Percentiles rank a stretch among this genome's conserved stretches.
Conservation (phyloP, 2,113 vertebrate species). For the Fulmarus glacialis region DNA sequence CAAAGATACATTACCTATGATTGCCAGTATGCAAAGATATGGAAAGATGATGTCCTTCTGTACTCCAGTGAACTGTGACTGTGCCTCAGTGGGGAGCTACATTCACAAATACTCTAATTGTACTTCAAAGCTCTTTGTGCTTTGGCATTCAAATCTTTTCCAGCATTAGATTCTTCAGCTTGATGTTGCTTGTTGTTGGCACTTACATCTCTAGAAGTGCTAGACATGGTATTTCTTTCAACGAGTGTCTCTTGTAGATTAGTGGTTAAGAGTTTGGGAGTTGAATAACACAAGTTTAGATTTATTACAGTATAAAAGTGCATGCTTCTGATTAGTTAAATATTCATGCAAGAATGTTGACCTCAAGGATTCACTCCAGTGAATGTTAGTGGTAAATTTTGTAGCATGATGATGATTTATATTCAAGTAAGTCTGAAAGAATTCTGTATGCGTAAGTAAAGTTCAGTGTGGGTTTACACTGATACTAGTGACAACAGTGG, state of each 20-base stretch:
- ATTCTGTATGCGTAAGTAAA: neutral
- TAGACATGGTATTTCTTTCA: neutral
- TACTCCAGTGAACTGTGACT: neutral
- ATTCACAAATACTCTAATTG: neutral
- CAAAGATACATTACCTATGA: neutral
- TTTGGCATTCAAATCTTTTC: neutral
- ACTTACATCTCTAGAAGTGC: neutral
- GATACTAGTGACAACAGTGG: neutral
- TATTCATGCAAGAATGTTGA: neutral
- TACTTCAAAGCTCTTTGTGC: neutral
- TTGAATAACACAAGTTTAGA: neutral
- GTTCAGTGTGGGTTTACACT: neutral
- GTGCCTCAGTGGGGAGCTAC: neutral
- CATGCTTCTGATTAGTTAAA: neutral
- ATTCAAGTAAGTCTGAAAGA: neutral
- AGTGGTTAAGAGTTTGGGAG: neutral
- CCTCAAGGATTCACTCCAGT: neutral
- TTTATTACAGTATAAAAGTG: neutral
- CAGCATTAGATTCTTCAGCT: neutral
- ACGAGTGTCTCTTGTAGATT: neutral
- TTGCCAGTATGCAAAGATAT: neutral
- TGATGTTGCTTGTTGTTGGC: neutral
- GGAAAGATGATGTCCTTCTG: neutral
- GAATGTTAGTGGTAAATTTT: neutral
- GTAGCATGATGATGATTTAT: neutral